Conservation (phyloP, 1,140 invertebrate genomes). For the Doryteuthis pealeii region DNA sequence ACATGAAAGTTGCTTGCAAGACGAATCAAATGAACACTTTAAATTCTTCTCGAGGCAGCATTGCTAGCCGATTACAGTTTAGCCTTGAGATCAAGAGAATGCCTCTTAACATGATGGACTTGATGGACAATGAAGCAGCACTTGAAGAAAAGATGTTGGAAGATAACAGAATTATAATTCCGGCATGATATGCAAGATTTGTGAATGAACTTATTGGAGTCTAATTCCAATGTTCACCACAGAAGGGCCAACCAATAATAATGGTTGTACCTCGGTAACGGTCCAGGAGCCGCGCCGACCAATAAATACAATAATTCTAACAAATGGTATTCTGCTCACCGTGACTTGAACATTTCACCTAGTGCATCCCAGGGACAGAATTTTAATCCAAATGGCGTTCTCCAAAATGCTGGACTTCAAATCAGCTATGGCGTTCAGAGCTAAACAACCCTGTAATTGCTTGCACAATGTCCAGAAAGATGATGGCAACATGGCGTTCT, state of each 20-base stretch:
- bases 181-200: constrained; percentile 95
- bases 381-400: constrained; percentile 1
- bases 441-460: not conserved
- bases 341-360: constrained; percentile 37
- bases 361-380: not conserved
- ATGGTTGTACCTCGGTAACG: not conserved
- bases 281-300: not conserved
- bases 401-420: constrained; percentile 20
- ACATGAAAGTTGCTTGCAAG: constrained; percentile 48
- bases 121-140: constrained; percentile 41
- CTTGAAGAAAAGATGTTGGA: constrained; percentile 80
- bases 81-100: constrained; percentile 35
- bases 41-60: constrained; percentile 56
- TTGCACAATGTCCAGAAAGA: not conserved
- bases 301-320: constrained; percentile 27
- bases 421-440: constrained; percentile 25
- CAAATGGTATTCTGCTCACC: not conserved
- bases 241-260: not conserved
- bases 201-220: constrained; percentile 73
- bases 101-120: constrained; percentile 34
- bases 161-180: constrained; percentile 81
- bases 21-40: constrained; percentile 57
- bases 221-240: constrained; percentile 7
- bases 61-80: constrained; percentile 49
- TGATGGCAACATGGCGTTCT: not conserved